These are phyloP conservation scores for Magallana gigas DNA, from an alignment of 1,140 invertebrate genomes.

Conservation along the genomic window DNA sequence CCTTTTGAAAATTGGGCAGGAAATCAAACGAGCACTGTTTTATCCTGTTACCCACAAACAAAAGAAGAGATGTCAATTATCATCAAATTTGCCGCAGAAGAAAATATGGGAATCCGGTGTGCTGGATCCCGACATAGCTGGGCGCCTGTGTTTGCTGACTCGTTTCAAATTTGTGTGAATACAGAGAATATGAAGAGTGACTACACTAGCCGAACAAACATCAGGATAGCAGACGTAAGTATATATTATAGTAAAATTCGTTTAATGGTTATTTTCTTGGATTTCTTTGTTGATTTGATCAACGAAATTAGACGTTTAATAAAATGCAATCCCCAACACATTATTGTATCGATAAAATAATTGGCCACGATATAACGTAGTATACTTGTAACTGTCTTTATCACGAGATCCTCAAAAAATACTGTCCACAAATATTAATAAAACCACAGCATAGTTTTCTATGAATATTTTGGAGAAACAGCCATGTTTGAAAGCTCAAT, in stretches of 20 bases:
- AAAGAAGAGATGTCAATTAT: conserved; percentile 2
- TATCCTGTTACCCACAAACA: conserved; percentile 13
- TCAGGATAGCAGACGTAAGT: conserved; percentile 37
- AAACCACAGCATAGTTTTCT: too few relatives aligned
- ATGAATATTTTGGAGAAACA: too few relatives aligned
- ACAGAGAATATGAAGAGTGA: conserved; percentile 27
- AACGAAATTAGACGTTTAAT: too few relatives aligned
- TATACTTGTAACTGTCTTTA: too few relatives aligned
- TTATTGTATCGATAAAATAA: too few relatives aligned
- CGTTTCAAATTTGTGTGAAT: not conserved
- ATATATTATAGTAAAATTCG: not conserved
- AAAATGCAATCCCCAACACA: too few relatives aligned
- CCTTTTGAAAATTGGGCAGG: conserved; percentile 40
- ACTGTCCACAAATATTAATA: too few relatives aligned
- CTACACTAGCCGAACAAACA: not conserved
- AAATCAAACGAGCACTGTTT: not conserved
- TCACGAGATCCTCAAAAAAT: too few relatives aligned
- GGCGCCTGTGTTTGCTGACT: conserved; percentile 43
- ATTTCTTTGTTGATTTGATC: too few relatives aligned
- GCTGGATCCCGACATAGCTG: conserved; percentile 24
- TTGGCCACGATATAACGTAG: too few relatives aligned
- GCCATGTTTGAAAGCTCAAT: too few relatives aligned
- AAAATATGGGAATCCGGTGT: not conserved
- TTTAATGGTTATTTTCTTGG: too few relatives aligned
- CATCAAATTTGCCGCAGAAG: not conserved